Percentiles rank a stretch among this genome's conserved stretches.
phyloP scores from a whole-genome alignment of 2,888 invertebrate genomes.

The Ornithoptera priamus region DNA sequence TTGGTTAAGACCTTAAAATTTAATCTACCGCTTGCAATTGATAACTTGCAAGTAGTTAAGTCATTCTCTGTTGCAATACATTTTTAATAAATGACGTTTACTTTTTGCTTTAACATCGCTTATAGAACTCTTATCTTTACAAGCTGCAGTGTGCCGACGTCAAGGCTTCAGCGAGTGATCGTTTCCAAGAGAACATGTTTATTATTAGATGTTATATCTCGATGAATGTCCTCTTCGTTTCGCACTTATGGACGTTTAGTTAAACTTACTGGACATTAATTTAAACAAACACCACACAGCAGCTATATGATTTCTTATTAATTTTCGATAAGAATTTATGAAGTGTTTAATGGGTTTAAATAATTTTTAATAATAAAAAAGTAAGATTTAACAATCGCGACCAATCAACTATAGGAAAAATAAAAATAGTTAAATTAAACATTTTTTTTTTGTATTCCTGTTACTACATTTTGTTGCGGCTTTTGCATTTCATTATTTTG shows the following conservation, averaged over 20 bases:
- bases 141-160: constrained; percentile 15
- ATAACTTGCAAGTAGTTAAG: constrained; percentile 2
- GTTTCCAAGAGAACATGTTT: constrained; percentile 21
- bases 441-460: not conserved
- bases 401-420: too few relatives aligned
- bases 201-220: constrained; percentile 23
- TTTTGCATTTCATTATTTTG: not conserved
- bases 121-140: constrained; percentile 13
- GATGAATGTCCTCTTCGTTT: constrained; percentile 13
- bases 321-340: not conserved
- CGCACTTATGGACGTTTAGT: constrained; percentile 3
- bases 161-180: constrained; percentile 20
- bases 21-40: constrained; percentile 6
- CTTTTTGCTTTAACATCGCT: constrained; percentile 8
- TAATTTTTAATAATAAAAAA: too few relatives aligned
- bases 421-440: not conserved
- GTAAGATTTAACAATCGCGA: too few relatives aligned
- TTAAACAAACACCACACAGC: not conserved
- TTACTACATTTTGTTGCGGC: not conserved
- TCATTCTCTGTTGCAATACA: constrained; percentile 5
- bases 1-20: not conserved
- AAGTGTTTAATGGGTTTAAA: too few relatives aligned
- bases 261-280: not conserved
- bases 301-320: not conserved
- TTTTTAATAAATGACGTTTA: constrained; percentile 12